Evolutionary conservation across 2,888 invertebrate species (phyloP), one percentile per base, ranked within the genome.

Genomic region (Tipula confusa): DNA sequence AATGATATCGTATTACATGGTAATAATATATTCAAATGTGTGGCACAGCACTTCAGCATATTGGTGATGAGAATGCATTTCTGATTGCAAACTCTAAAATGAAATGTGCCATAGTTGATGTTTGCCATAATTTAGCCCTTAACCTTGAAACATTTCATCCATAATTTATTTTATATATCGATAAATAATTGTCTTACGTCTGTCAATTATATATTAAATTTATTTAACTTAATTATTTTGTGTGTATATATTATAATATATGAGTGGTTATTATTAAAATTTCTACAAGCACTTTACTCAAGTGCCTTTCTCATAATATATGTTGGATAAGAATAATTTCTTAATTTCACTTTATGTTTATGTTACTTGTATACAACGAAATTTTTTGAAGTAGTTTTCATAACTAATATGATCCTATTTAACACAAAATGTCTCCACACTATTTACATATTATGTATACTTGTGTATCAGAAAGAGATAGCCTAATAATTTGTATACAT

Each of bases 231-330:
- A 64, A 24, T 24, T 24, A 9, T 48, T 48, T 48, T 18, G 9
- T 9, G 38, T 64, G 43, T 43, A 43, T n/a, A n/a, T n/a, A n/a
- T n/a, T n/a, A n/a, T 43, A 43, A 64, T 64, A 24, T 64, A 64
- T 64, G 64, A 64, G 64, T 64, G 64, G 64, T 64, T 64, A 64
- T 64, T 64, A 64, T 64, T 64, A 24, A 64, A 64, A 64, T 64
- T 64, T 64, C 64, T 64, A 64, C 64, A 64, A 64, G 64, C 64
- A 64, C 64, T 64, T 64, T 64, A 64, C 64, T 64, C 64, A 64
- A 64, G 64, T 64, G 64, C 24, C 64, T 64, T 64, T 64, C 64
- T 64, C 64, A 64, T 64, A 64, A 24, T 64, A 64, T 7, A 15
- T 43, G 15, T 31, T 31, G 3, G 31, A 43, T 43, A n/a, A n/a